Conservation (phyloP, 1,140 invertebrate genomes). For the Cydia splendana region DNA sequence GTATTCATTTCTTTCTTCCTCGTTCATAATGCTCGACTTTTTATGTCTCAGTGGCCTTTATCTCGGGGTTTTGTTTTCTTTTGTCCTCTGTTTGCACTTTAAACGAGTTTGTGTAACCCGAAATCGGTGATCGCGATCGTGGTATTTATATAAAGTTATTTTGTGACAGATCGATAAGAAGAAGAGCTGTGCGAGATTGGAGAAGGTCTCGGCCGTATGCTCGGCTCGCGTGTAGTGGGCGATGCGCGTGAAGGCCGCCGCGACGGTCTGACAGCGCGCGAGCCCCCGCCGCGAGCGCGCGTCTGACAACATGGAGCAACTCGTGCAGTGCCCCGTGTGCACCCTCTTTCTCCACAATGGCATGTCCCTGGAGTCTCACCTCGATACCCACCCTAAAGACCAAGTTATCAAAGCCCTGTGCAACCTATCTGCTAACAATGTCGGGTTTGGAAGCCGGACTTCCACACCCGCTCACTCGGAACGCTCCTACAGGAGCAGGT, state of each 20-base stretch:
- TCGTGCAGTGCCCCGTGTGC: conserved; percentile 88
- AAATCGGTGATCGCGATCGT: conserved; percentile 48
- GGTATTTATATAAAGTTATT: conserved; percentile 68
- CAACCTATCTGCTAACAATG: conserved; percentile 58
- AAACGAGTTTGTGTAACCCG: conserved; percentile 62
- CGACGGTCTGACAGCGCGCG: conserved; percentile 55
- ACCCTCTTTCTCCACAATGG: conserved; percentile 90
- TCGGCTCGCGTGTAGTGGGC: conserved; percentile 60
- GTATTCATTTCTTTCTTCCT: conserved; percentile 63
- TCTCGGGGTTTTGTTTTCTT: conserved; percentile 76
- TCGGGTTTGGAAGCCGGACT: conserved; percentile 63
- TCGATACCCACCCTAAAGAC: conserved; percentile 92
- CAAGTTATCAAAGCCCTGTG: conserved; percentile 90
- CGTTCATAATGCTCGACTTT: conserved; percentile 63
- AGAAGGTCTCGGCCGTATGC: conserved; percentile 60
- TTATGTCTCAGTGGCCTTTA: conserved; percentile 78
- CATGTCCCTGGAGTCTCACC: conserved; percentile 88
- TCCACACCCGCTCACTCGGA: conserved; percentile 68
- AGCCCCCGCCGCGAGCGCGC: conserved; percentile 36
- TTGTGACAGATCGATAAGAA: conserved; percentile 77
- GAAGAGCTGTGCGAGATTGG: conserved; percentile 67
- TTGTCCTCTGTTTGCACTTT: conserved; percentile 66
- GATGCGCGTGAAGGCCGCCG: conserved; percentile 67
- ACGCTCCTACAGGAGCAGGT: conserved; percentile 72
- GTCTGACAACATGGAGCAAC: conserved; percentile 75